Conservation (phyloP, 2,888 invertebrate species). For the Prostheceraeus crozeri region DNA sequence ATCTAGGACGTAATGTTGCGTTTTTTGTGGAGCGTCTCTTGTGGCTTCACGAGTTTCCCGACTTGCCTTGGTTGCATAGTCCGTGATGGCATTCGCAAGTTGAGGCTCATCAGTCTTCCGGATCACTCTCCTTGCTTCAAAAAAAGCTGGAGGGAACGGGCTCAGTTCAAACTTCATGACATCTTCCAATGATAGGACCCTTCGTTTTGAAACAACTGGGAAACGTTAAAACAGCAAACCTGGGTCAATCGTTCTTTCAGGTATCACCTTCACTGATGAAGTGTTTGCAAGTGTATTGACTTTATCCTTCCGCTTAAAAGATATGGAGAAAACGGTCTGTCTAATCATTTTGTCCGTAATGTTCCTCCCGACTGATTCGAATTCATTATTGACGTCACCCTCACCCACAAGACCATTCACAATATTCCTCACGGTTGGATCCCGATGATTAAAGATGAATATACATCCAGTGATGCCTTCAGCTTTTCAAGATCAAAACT, state of each 20-base stretch:
- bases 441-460: too few species aligned
- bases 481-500: too few species aligned
- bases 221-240: constrained; percentile 29
- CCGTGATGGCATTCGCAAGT: constrained; percentile 29
- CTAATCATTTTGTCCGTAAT: constrained; percentile 40
- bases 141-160: constrained; percentile 34
- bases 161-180: constrained; percentile 29
- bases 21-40: too few species aligned
- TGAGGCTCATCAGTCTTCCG: constrained; percentile 19
- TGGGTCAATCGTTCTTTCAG: constrained; percentile 35
- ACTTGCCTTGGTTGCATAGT: not conserved
- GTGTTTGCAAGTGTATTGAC: constrained; percentile 25
- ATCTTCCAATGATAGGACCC: constrained; percentile 30
- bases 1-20: constrained; percentile 40
- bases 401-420: constrained; percentile 32
- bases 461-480: too few species aligned
- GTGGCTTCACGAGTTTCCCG: not conserved
- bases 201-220: constrained; percentile 20
- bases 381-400: constrained; percentile 36
- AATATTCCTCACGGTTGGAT: constrained; percentile 39
- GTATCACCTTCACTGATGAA: constrained; percentile 30
- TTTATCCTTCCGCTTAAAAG: constrained; percentile 37
- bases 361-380: constrained; percentile 30
- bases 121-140: constrained; percentile 24
- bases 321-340: constrained; percentile 36